A percentile compares a stretch with the other conserved stretches of the same genome.
Evolutionary conservation across 2,888 invertebrate genomes (phyloP).

Genomic region (Eupithecia subumbrata): DNA sequence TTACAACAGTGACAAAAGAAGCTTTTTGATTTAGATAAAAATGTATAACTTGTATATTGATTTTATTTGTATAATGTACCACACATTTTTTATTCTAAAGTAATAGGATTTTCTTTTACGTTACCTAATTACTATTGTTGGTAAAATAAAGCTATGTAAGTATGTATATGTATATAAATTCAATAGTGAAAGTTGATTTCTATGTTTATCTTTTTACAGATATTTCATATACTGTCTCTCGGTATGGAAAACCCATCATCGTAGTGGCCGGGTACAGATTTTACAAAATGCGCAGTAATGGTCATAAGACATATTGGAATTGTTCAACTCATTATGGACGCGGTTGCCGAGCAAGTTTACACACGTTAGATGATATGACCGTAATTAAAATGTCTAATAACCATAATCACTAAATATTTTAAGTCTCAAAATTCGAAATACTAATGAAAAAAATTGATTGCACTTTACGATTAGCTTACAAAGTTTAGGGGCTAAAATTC

Average conservation of each 20-base stretch:
- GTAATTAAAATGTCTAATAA: neutral
- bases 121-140: neutral
- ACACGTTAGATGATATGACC: neutral
- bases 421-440: neutral
- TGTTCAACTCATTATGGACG: constrained; percentile 4
- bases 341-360: neutral
- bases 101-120: neutral
- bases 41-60: too few species aligned
- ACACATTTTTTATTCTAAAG: too few species aligned
- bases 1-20: too few species aligned
- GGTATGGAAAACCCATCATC: neutral
- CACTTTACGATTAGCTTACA: too few species aligned
- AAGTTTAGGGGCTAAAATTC: too few species aligned
- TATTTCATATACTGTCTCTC: neutral
- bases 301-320: neutral
- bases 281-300: neutral
- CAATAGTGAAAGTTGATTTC: neutral
- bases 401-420: neutral
- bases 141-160: neutral
- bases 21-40: too few species aligned
- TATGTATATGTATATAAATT: neutral
- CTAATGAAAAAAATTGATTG: too few species aligned
- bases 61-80: too few species aligned
- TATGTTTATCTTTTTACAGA: neutral
- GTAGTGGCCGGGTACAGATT: neutral